phyloP scores from a whole-genome alignment of 2,888 invertebrate genomes.

The Epinotia brunnichana region DNA sequence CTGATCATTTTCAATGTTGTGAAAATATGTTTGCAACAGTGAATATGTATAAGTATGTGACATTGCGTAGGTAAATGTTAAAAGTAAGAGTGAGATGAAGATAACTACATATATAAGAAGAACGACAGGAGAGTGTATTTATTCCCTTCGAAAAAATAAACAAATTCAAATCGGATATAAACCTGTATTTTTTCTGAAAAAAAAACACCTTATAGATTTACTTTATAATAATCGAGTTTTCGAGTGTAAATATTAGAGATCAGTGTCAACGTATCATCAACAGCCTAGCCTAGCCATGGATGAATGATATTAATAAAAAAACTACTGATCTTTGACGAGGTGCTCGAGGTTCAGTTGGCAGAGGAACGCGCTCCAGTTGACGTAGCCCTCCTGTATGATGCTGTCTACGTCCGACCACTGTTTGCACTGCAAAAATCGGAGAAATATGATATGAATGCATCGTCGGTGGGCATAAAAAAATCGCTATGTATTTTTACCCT shows the following conservation, averaged over 20 bases:
- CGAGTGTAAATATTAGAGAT: neutral
- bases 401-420: slow-evolving; percentile 69
- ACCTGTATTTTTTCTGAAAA: slow-evolving; percentile 21
- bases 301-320: neutral
- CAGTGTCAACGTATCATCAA: neutral
- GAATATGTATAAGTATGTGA: slow-evolving; percentile 58
- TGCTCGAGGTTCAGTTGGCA: slow-evolving; percentile 78
- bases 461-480: too few relatives aligned
- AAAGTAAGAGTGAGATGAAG: slow-evolving; percentile 53
- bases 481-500: too few relatives aligned
- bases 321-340: slow-evolving; percentile 69
- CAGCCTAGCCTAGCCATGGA: neutral
- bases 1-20: slow-evolving; percentile 71
- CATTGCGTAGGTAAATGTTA: slow-evolving; percentile 38
- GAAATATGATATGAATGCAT: neutral
- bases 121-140: slow-evolving; percentile 56
- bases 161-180: slow-evolving; percentile 50
- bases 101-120: slow-evolving; percentile 48
- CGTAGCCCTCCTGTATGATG: slow-evolving; percentile 67
- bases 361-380: slow-evolving; percentile 79
- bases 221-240: too few relatives aligned
- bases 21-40: slow-evolving; percentile 77
- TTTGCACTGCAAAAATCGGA: slow-evolving; percentile 64
- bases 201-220: too few relatives aligned
- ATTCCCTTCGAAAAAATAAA: slow-evolving; percentile 69